Percentiles rank a stretch among this genome's conserved stretches.
Evolutionary conservation across 2,888 invertebrate genomes (phyloP).

Genomic region (Onchidella celtica): DNA sequence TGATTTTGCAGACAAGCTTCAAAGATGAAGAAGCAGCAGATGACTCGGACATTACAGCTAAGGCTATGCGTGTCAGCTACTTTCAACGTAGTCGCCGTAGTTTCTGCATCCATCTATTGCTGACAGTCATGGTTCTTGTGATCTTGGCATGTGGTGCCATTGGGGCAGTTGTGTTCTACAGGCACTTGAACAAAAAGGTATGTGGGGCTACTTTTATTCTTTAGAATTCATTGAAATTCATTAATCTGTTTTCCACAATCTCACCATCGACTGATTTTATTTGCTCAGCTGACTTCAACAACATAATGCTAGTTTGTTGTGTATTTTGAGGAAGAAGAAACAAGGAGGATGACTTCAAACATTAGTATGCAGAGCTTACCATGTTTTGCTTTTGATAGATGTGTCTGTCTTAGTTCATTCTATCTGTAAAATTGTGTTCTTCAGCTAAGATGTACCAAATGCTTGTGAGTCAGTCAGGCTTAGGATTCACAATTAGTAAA

Average conservation of each 20-base stretch:
- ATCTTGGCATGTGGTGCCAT: slow-evolving; percentile 87
- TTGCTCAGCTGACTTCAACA: background rate
- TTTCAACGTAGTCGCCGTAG: slow-evolving; percentile 55
- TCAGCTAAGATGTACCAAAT: too few relatives aligned
- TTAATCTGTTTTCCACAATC: too few relatives aligned
- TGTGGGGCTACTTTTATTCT: slow-evolving; percentile 2
- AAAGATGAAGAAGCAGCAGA: slow-evolving; percentile 53
- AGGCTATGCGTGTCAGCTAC: slow-evolving; percentile 55
- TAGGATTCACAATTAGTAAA: too few relatives aligned
- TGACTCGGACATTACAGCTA: slow-evolving; percentile 13
- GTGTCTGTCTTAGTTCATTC: too few relatives aligned
- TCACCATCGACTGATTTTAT: too few relatives aligned
- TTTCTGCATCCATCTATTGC: slow-evolving; percentile 84
- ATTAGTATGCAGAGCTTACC: too few relatives aligned
- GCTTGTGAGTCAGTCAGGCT: too few relatives aligned
- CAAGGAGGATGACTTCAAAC: too few relatives aligned
- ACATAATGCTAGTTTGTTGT: background rate
- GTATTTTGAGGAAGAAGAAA: background rate
- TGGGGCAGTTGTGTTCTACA: slow-evolving; percentile 89
- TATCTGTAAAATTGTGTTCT: too few relatives aligned
- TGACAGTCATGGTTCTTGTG: slow-evolving; percentile 86
- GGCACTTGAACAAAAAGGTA: slow-evolving; percentile 85
- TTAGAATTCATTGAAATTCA: too few relatives aligned
- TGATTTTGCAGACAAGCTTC: slow-evolving; percentile 54
- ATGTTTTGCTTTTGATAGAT: too few relatives aligned